Evolutionary conservation across 2,888 invertebrate species (phyloP), one percentile per base, ranked within the genome.

Genomic region (Lepas anatifera): DNA sequence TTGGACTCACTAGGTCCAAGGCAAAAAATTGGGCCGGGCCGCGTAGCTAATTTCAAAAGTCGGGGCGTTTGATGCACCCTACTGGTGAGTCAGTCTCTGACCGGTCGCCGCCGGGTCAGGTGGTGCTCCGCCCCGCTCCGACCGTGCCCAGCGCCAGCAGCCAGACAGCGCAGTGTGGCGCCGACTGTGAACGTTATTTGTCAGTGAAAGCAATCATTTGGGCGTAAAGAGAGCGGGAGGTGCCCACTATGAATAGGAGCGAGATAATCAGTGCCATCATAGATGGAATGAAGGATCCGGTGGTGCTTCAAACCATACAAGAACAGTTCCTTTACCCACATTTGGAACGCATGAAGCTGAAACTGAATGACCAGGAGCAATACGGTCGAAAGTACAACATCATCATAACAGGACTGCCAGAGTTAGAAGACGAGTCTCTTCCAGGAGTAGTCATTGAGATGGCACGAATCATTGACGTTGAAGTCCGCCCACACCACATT

Each of bases 51-150:
- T n/a, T n/a, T n/a, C n/a, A n/a, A n/a, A n/a, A n/a, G n/a, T n/a
- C n/a, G n/a, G n/a, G n/a, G n/a, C n/a, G n/a, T n/a, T n/a, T n/a
- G n/a, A n/a, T n/a, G n/a, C n/a, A n/a, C n/a, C n/a, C n/a, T n/a
- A n/a, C n/a, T n/a, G n/a, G n/a, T n/a, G n/a, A n/a, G n/a, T n/a
- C n/a, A 29, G 41, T 39, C 39, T 29, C 11, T n/a, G 46, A 69
- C 29, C 32, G 64, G 68, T 68, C 41, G 52, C n/a, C 48, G 16
- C n/a, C 58, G 18, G 50, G 64, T n/a, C 58, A 2, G 63, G 69
- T n/a, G n/a, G n/a, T n/a, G n/a, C n/a, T n/a, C n/a, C n/a, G n/a
- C n/a, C n/a, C n/a, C n/a, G n/a, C n/a, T n/a, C n/a, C n/a, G n/a
- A n/a, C n/a, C 27, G 68, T 27, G 37, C 2, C 29, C 25, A 22